Base-by-base conservation (phyloP, 92 coral and sea anemone genomes). In the Bergia puertoricense region DNA sequence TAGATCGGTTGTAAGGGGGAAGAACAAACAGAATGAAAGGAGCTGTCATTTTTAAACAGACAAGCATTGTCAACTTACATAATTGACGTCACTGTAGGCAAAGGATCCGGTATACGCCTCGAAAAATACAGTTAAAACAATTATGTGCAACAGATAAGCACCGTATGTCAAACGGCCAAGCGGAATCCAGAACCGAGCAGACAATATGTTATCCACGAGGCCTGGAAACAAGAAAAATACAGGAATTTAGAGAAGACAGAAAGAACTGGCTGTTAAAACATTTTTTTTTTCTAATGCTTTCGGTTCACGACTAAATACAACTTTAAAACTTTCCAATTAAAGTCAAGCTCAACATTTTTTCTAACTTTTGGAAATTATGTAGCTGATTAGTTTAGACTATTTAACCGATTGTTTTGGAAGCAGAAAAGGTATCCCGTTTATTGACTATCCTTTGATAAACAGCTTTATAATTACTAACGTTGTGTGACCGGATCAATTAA, bases 121-220 rank as follows among this genome's bases (percentile, higher is more conserved):
- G 75, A 46, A 86, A 59, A 81, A 81, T 30, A 68, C 88, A 22
- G 37, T 22, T 79, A 90, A 23, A 9, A 81, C 90, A 57, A 90
- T 56, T 3, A 80, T 73, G 81, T 90, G 92, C 18, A 90, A 46
- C 6, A 90, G 81, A 39, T 90, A 90, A 14, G 90, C 89, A 36
- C 90, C 85, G 74, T 90, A 90, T 2, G 92, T 90, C 74, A 90
- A 74, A 69, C 92, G 92, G 67, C 92, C 86, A 68, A 90, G 78
- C 22, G 92, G 92, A 16, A 90, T 90, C 92, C 92, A 90, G 71
- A 90, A 90, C 8, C 89, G 72, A 18, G 92, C 92, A 20, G 92
- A 90, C 72, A 90, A 74, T 54, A 90, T 86, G 15, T 36, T 56
- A 48, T 90, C 88, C 37, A 90, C 81, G 41, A 90, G 78, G 20